Evolutionary conservation across 2,888 invertebrate species (phyloP), one percentile per base, ranked within the genome.

Genomic region (Archips crataeganus): DNA sequence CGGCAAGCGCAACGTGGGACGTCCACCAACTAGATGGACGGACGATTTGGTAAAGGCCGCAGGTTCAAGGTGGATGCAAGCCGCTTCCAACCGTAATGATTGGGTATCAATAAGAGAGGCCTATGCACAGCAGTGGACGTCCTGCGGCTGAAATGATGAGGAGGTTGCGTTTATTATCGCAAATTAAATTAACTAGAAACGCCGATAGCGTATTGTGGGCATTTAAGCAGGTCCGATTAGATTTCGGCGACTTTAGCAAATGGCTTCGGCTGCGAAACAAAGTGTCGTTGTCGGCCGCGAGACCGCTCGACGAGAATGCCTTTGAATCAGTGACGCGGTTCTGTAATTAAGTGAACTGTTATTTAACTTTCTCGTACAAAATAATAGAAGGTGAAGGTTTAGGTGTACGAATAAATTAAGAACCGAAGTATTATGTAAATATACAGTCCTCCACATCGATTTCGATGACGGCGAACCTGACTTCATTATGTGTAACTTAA

Each of bases 211-310:
- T 15, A 5, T 42, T 42, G 42, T 8, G n/a, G 34, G 2, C n/a
- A 13, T 49, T 63, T 47, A 32, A 8, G 60, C n/a, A 47, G 63
- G 47, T n/a, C 51, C 65, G 65, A 65, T 65, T 49, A 65, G 65
- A 65, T 51, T 64, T 65, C n/a, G 51, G 51, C 32, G 36, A 47
- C 63, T 65, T 15, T 65, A 36, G 49, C 47, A 51, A 65, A 65
- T 65, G n/a, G 65, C 8, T 49, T 47, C 10, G 64, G 64, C 64
- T 49, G 15, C n/a, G 3, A 51, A 65, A 65, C 64, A 49, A 65
- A 65, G 64, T 51, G 49, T n/a, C 51, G 61, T 42, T 63, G 47
- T 42, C 63, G 11, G 45, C 23, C 45, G 63, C 3, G 47, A 45
- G 45, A 45, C 32, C 2, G 45, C 62, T 13, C 62, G 23, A 34